Evolutionary conservation across 2,797 vertebrate genomes (phyloP).

Genomic region (Limnodromus scolopaceus): DNA sequence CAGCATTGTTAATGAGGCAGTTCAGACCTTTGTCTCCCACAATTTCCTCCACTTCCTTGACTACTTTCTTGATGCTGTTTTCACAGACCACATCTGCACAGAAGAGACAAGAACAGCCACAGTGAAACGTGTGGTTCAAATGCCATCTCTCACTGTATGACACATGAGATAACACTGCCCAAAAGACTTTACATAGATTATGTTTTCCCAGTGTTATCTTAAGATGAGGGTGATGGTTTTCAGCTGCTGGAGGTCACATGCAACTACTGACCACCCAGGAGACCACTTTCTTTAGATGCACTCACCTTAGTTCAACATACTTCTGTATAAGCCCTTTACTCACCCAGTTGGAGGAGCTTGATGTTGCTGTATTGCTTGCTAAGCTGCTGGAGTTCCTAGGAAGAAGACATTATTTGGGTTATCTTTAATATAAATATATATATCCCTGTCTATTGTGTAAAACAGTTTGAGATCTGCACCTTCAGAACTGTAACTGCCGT

Average conservation of each 20-base stretch:
- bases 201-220: not conserved
- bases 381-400: constrained; percentile 66
- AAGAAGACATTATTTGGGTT: not conserved
- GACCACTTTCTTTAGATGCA: not conserved
- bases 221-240: not conserved
- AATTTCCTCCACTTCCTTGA: constrained; percentile 76
- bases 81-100: constrained; percentile 80
- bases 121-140: not conserved
- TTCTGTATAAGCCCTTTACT: not conserved
- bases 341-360: constrained; percentile 60
- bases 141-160: rapidly evolving
- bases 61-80: constrained; percentile 80
- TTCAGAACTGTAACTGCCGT: not conserved
- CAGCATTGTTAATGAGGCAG: constrained; percentile 86
- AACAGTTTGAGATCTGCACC: not conserved
- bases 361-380: constrained; percentile 68
- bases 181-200: not conserved
- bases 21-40: constrained; percentile 81
- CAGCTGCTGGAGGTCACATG: not conserved
- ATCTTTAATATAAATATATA: not conserved
- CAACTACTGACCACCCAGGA: not conserved
- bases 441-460: not conserved
- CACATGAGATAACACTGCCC: rapidly evolving
- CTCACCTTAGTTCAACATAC: not conserved
- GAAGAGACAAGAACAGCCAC: not conserved